Percentiles rank a stretch among this genome's conserved stretches.
Evolutionary conservation across 2,797 vertebrate species (phyloP).

Genomic region (Loris lydekkerianus): DNA sequence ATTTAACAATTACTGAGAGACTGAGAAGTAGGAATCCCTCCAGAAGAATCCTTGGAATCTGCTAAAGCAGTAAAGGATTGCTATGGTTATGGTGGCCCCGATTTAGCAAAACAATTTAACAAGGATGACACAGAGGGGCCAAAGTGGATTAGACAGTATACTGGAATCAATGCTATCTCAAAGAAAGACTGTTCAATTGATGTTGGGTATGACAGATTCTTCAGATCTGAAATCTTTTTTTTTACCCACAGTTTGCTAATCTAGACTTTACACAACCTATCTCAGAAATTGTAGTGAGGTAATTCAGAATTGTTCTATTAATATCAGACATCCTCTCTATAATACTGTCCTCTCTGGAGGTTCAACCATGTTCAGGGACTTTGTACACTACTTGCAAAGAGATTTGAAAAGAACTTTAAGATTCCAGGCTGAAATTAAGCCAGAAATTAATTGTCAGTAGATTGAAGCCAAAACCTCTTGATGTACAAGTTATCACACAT

Average conservation of each 20-base stretch:
- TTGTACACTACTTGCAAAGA: constrained; percentile 95
- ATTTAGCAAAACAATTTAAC: too few relatives aligned
- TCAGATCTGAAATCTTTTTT: constrained; percentile 98
- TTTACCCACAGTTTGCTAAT: constrained; percentile 76
- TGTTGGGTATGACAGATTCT: constrained; percentile 97
- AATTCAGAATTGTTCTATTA: constrained; percentile 98
- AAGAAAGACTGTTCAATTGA: constrained; percentile 96
- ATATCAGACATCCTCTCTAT: constrained; percentile 94
- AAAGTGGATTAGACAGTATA: too few relatives aligned
- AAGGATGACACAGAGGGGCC: too few relatives aligned
- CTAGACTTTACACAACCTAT: constrained; percentile 93
- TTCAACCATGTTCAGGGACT: constrained; percentile 98
- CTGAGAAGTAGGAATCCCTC: too few relatives aligned
- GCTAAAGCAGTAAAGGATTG: too few relatives aligned
- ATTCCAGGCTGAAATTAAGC: constrained; percentile 96
- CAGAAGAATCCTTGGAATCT: too few relatives aligned
- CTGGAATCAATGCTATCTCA: constrained; percentile 88
- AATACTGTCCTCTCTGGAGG: constrained; percentile 88
- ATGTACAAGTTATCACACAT: constrained; percentile 96
- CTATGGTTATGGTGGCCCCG: too few relatives aligned
- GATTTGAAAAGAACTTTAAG: constrained; percentile 93
- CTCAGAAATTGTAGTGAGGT: constrained; percentile 98
- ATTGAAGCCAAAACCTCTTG: constrained; percentile 95
- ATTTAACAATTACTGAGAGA: too few relatives aligned
- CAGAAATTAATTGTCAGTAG: constrained; percentile 81